phyloP scores from a whole-genome alignment of 2,797 vertebrate species.

The Hippoglossus hippoglossus region DNA sequence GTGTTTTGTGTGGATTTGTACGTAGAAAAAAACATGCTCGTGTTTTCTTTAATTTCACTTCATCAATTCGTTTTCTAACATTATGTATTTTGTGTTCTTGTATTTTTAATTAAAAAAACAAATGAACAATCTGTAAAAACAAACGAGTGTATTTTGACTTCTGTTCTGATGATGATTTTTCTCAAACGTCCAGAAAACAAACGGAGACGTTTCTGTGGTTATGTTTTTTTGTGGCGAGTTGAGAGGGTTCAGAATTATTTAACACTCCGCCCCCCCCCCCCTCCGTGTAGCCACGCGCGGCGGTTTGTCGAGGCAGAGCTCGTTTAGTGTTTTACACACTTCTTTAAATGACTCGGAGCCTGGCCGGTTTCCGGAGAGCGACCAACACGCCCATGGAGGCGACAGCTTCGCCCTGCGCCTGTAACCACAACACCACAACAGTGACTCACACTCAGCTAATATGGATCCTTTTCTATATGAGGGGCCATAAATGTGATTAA shows the following conservation, averaged over 20 bases:
- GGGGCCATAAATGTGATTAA: conserved; percentile 45
- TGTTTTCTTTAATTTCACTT: too few relatives aligned
- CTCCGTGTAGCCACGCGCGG: conserved; percentile 55
- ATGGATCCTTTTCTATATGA: conserved; percentile 34
- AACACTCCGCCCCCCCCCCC: conserved; percentile 2
- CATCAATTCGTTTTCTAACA: too few relatives aligned
- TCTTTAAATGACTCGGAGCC: conserved; percentile 68
- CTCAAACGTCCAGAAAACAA: too few relatives aligned
- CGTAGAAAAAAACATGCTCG: too few relatives aligned
- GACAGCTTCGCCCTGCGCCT: conserved; percentile 65
- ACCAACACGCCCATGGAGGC: conserved; percentile 73
- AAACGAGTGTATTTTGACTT: too few relatives aligned
- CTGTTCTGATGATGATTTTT: too few relatives aligned
- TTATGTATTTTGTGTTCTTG: too few relatives aligned
- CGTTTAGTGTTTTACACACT: conserved; percentile 79
- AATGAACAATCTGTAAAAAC: too few relatives aligned
- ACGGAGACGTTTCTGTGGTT: too few relatives aligned
- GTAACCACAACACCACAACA: conserved; percentile 71
- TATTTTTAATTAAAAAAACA: too few relatives aligned
- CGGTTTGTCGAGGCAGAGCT: conserved; percentile 63
- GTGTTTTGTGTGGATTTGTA: too few relatives aligned
- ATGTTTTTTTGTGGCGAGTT: too few relatives aligned
- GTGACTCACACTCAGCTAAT: conserved; percentile 47
- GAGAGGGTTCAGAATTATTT: background rate
- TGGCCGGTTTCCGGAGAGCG: conserved; percentile 63